Percentiles rank a stretch among this genome's conserved stretches.
phyloP scores from a whole-genome alignment of 64 coral and sea anemone species.

The Acropora yongei region DNA sequence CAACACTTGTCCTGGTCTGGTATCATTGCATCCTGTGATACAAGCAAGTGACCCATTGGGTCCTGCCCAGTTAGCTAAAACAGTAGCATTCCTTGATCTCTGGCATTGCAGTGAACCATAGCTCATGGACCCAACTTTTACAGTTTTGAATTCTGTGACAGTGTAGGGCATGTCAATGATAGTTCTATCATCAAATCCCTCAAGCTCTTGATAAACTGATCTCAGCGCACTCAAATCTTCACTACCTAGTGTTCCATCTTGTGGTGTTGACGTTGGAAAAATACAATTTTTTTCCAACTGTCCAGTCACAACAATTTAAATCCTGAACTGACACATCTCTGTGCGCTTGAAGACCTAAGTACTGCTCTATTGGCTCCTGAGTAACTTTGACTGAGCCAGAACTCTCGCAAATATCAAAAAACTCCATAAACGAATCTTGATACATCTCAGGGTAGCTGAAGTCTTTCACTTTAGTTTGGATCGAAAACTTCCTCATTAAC shows the following conservation, averaged over 20 bases:
- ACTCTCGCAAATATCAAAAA: background rate
- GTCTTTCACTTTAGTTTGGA: too few species aligned
- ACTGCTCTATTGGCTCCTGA: slow-evolving; percentile 6
- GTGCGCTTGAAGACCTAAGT: slow-evolving; percentile 3
- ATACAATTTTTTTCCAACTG: slow-evolving; percentile 1
- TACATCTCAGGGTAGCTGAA: background rate
- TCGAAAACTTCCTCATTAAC: too few species aligned
- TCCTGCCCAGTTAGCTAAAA: too few species aligned
- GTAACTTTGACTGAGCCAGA: slow-evolving; percentile 66
- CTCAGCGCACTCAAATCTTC: slow-evolving; percentile 39
- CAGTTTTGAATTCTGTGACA: too few species aligned
- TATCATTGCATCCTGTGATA: too few species aligned
- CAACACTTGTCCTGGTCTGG: too few species aligned
- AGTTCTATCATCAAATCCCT: slow-evolving; percentile 19
- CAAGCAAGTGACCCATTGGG: too few species aligned
- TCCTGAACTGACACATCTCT: slow-evolving; percentile 12
- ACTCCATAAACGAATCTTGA: slow-evolving; percentile 39
- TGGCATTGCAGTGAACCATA: too few species aligned
- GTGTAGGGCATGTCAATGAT: slow-evolving; percentile 45
- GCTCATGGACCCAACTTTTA: too few species aligned
- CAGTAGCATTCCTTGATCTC: too few species aligned
- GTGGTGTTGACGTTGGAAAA: too few species aligned
- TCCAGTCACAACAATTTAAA: slow-evolving; percentile 19
- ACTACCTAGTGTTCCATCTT: slow-evolving; percentile 50
- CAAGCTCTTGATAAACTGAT: slow-evolving; percentile 37